These are phyloP conservation scores for Xanthia icteritia DNA, from an alignment of 2,888 invertebrate species.

Conservation along the genomic window DNA sequence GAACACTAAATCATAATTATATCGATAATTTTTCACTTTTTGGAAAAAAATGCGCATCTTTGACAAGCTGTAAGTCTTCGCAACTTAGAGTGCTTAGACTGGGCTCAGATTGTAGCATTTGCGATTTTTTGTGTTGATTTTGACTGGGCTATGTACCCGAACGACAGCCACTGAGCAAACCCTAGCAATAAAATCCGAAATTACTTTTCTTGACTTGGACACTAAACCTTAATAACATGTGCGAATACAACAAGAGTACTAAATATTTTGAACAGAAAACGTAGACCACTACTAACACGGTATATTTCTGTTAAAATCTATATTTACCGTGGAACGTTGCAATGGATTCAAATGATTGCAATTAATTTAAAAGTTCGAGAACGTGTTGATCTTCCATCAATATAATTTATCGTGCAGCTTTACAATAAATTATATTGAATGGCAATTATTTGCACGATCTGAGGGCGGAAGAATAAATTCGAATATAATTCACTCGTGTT, in stretches of 20 bases:
- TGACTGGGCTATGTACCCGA: background rate
- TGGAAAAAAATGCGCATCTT: no score
- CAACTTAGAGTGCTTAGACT: no score
- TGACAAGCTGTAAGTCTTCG: no score
- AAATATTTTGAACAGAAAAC: background rate
- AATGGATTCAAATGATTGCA: conserved; percentile 15
- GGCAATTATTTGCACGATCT: conserved; percentile 23
- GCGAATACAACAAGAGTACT: background rate
- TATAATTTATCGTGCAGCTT: conserved; percentile 1
- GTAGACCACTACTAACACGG: background rate
- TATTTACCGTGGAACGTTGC: background rate
- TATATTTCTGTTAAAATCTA: background rate
- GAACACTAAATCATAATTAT: no score
- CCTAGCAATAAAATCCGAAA: background rate
- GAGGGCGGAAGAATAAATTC: background rate
- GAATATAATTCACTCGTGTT: background rate
- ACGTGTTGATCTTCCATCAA: background rate
- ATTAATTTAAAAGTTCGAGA: conserved; percentile 17
- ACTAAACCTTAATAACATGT: background rate
- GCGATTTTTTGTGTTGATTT: no score
- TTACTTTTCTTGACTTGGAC: background rate
- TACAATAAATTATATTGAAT: conserved; percentile 1
- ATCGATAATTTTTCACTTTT: no score
- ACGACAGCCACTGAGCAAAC: background rate
- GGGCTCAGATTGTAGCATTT: no score